phyloP scores from a whole-genome alignment of 23 tunicate genomes.

The Ciona savignyi region DNA sequence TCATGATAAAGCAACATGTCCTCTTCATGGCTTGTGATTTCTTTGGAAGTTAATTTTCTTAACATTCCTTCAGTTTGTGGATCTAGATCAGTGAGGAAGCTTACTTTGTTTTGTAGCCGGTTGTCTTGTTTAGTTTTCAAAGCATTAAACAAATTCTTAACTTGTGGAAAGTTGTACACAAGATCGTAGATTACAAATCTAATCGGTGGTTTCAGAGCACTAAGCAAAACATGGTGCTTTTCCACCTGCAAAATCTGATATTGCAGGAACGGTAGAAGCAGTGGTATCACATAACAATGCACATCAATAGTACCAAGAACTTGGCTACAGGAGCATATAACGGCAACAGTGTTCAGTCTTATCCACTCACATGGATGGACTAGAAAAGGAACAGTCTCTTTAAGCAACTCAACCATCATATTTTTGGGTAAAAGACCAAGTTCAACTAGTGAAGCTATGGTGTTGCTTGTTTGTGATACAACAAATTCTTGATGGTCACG shows the following conservation, averaged over 20 bases:
- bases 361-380: constrained; percentile 93
- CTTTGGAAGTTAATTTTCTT: constrained; percentile 30
- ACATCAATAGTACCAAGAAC: constrained; percentile 35
- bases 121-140: constrained; percentile 13
- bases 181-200: constrained; percentile 40
- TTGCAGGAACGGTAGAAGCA: constrained; percentile 23
- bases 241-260: constrained; percentile 40
- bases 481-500: constrained; percentile 83
- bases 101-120: not conserved
- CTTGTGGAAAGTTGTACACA: constrained; percentile 28
- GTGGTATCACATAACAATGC: constrained; percentile 74
- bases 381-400: constrained; percentile 50
- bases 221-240: constrained; percentile 18
- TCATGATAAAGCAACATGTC: constrained; percentile 33
- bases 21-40: constrained; percentile 41
- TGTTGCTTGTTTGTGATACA: constrained; percentile 39
- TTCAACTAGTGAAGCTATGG: constrained; percentile 38
- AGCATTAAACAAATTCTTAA: constrained; percentile 16
- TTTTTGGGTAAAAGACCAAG: constrained; percentile 69
- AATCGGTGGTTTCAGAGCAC: constrained; percentile 39
- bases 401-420: constrained; percentile 40
- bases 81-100: not conserved
- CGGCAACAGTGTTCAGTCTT: constrained; percentile 60
- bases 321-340: constrained; percentile 55
- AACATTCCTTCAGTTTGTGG: constrained; percentile 6